Evolutionary conservation across 2,113 vertebrate genomes (phyloP).

Genomic region (Polypterus senegalus): DNA sequence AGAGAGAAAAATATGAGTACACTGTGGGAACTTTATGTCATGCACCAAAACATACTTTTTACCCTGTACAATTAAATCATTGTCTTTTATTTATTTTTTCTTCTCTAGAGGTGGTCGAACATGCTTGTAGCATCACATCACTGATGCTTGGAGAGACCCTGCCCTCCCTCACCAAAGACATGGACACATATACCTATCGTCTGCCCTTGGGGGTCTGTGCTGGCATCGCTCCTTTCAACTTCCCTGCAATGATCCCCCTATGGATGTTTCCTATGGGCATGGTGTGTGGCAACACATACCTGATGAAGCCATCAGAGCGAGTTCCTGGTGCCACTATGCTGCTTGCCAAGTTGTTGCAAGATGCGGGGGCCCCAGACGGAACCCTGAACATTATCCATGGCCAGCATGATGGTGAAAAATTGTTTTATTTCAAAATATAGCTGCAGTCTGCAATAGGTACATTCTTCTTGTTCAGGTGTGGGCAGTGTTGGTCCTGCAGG

Average conservation of each 20-base stretch:
- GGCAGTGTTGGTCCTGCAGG: no score
- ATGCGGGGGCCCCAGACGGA: slow-evolving; percentile 81
- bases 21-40: no score
- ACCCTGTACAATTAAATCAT: no score
- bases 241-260: slow-evolving; percentile 95
- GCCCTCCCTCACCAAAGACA: slow-evolving; percentile 91
- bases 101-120: slow-evolving; percentile 87
- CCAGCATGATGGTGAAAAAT: slow-evolving; percentile 66
- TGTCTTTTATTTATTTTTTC: slow-evolving; percentile 11
- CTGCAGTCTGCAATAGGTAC: no score
- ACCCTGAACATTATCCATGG: slow-evolving; percentile 89
- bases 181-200: slow-evolving; percentile 87
- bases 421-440: no score
- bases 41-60: no score
- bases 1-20: no score
- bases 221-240: slow-evolving; percentile 90
- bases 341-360: slow-evolving; percentile 80
- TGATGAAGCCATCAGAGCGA: slow-evolving; percentile 89
- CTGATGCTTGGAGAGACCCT: slow-evolving; percentile 90
- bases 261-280: slow-evolving; percentile 97
- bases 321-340: slow-evolving; percentile 86
- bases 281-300: slow-evolving; percentile 91
- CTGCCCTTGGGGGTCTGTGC: slow-evolving; percentile 86
- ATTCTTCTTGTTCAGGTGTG: no score
- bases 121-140: slow-evolving; percentile 87